Base-by-base conservation (phyloP, 1,140 invertebrate species). In the Polyergus mexicanus region DNA sequence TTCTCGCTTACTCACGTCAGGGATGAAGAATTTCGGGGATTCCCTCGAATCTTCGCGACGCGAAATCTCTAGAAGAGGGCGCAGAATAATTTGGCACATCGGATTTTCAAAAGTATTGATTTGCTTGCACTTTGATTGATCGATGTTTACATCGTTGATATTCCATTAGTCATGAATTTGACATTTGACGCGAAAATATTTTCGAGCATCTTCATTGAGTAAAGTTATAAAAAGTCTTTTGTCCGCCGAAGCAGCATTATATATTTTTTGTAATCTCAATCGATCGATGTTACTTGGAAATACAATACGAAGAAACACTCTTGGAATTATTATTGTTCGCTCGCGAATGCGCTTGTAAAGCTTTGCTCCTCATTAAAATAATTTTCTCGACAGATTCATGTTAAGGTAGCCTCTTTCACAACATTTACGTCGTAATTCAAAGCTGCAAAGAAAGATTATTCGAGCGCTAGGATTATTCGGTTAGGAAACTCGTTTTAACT, bases 401-500 rank as follows among this genome's bases (percentile, higher is more conserved):
- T 51, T 47, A 68, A 51, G 28, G 28, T 63, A 10, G 54, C 1
- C n/a, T 1, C 35, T 58, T 58, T 19, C 65, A 35, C 77, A 56
- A 81, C 25, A 28, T 72, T 81, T 58, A 81, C 77, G 65, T 81
- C 65, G 51, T 71, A 81, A 58, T 72, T 81, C 66, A 81, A 81
- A 28, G 32, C 72, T 41, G 47, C 19, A 81, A 72, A 41, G 51
- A 81, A 81, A 72, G 35, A 81, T 72, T 71, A 72, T 25, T 72
- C 38, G 35, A 22, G 19, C 22, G 47, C 25, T n/a, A 58, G 63
- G 35, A 71, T 71, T 44, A 81, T 58, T 72, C 32, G 66, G 54
- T 81, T 72, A 60, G 66, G 44, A 28, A 71, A 60, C 35, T 81
- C 77, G 35, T 71, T 80, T 80, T 54, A 68, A 80, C 35, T 69